Evolutionary conservation across 2,888 invertebrate genomes (phyloP).

Genomic region (Melieria crassipennis): DNA sequence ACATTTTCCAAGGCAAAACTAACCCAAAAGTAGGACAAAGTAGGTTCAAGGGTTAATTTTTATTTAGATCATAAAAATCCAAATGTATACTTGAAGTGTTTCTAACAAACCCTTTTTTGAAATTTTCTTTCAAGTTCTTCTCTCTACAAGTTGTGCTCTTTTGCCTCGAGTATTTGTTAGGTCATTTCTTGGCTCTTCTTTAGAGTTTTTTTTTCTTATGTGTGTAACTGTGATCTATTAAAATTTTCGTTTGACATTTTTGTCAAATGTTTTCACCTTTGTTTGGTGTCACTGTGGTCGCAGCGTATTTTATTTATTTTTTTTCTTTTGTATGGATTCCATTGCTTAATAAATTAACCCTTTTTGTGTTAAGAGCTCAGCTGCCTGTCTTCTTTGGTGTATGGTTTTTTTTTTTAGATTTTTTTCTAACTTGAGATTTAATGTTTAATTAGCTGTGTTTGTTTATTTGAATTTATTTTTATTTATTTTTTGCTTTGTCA

Average conservation of each 20-base stretch:
- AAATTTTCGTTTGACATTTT: conserved; percentile 24
- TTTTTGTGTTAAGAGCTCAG: not conserved
- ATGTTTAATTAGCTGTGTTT: conserved; percentile 34
- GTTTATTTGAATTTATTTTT: conserved; percentile 29
- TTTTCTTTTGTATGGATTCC: not conserved
- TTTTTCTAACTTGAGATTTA: conserved; percentile 8
- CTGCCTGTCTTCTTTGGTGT: not conserved
- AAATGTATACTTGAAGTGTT: too few species aligned
- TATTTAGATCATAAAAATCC: too few species aligned
- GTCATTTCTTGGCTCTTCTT: too few species aligned
- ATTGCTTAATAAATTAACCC: not conserved
- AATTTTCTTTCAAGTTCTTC: too few species aligned
- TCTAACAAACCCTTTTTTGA: too few species aligned
- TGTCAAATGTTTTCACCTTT: conserved; percentile 61
- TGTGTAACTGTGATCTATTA: too few species aligned
- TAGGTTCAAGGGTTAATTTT: too few species aligned
- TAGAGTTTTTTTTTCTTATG: too few species aligned
- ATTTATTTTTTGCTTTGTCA: conserved; percentile 26
- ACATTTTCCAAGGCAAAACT: too few species aligned
- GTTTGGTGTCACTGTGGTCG: conserved; percentile 9
- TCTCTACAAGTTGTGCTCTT: too few species aligned
- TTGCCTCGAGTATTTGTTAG: too few species aligned
- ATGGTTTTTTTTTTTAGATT: not conserved
- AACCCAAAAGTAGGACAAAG: too few species aligned
- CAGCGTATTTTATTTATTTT: not conserved